Percentiles rank a stretch among this genome's conserved stretches.
Conservation (phyloP, 1,140 invertebrate genomes). For the Tetramorium parvispinum region DNA sequence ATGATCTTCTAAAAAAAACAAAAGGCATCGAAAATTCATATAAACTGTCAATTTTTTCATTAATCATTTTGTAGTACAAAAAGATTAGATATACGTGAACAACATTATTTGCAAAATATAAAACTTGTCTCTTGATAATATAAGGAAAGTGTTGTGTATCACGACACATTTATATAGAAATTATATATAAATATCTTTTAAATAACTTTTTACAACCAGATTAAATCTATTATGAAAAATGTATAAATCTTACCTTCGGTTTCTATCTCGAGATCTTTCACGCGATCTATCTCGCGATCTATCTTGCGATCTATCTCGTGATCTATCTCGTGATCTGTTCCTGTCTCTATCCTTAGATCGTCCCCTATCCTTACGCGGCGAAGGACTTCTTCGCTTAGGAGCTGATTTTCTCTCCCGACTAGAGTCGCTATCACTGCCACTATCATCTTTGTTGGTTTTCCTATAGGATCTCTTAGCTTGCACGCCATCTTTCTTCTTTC, state of each 20-base stretch:
- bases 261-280: conserved; percentile 77
- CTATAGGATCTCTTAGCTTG: conserved; percentile 94
- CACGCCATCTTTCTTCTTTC: conserved; percentile 91
- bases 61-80: not conserved
- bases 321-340: conserved; percentile 79
- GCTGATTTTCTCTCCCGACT: conserved; percentile 83
- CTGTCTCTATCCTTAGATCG: conserved; percentile 79
- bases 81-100: not conserved
- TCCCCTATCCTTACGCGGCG: conserved; percentile 82
- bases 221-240: not conserved
- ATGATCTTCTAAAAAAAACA: conserved; percentile 79
- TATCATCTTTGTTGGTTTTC: conserved; percentile 92
- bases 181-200: not conserved
- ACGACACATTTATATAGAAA: not conserved
- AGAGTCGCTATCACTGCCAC: conserved; percentile 86
- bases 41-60: not conserved
- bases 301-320: conserved; percentile 74
- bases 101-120: not conserved
- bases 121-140: not conserved
- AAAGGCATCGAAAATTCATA: not conserved
- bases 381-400: conserved; percentile 79
- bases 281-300: conserved; percentile 77
- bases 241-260: conserved; percentile 67
- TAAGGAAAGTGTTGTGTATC: not conserved
- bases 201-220: not conserved